phyloP scores from a whole-genome alignment of 2,113 vertebrate species.

The Triplophysa dalaica region DNA sequence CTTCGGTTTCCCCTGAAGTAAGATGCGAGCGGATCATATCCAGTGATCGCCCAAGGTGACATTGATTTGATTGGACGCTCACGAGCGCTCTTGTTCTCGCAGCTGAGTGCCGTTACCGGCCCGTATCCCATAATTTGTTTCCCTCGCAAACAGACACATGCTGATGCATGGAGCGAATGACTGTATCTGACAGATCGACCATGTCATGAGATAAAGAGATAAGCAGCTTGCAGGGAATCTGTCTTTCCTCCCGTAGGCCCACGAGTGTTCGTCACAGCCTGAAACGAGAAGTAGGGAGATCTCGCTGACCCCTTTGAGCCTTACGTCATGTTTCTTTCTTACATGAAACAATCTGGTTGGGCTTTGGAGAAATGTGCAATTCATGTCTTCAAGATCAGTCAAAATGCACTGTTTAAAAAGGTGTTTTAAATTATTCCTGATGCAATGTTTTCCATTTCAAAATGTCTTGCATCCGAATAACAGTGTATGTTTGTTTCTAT shows the following conservation, averaged over 20 bases:
- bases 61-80: constrained; percentile 44
- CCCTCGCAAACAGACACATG: not conserved
- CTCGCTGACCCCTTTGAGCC: not conserved
- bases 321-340: not conserved
- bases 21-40: constrained; percentile 31
- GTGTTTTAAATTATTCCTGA: too few relatives aligned
- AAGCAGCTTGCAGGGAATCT: not conserved
- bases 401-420: too few relatives aligned
- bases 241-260: not conserved
- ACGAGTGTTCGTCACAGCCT: not conserved
- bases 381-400: too few relatives aligned
- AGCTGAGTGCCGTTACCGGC: constrained; percentile 9
- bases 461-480: too few relatives aligned
- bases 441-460: too few relatives aligned
- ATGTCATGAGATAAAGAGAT: constrained; percentile 26
- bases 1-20: constrained; percentile 24
- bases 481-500: too few relatives aligned
- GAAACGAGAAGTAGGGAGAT: not conserved
- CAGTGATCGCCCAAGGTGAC: constrained; percentile 47
- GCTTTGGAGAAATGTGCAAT: too few relatives aligned
- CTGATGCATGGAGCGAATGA: constrained; percentile 1
- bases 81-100: constrained; percentile 4
- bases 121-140: constrained; percentile 15
- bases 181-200: constrained; percentile 25
- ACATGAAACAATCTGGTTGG: too few relatives aligned